phyloP scores from a whole-genome alignment of 1,140 invertebrate genomes.

The Sitobion miscanthi region DNA sequence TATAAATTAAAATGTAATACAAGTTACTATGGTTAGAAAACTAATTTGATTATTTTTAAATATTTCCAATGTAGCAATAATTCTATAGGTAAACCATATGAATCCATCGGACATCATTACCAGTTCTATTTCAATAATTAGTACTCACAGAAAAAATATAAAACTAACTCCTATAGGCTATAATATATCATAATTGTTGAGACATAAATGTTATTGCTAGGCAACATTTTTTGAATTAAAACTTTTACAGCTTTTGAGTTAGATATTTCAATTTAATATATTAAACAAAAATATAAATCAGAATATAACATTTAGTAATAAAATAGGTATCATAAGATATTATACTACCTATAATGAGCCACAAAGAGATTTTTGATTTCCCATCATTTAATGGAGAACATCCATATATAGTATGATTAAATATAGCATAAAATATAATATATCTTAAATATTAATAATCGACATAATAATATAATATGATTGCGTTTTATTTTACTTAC shows the following conservation, averaged over 20 bases:
- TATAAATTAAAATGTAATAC: too few relatives aligned
- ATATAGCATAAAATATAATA: background rate
- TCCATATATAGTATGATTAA: slow-evolving; percentile 36
- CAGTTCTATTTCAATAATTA: background rate
- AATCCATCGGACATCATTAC: background rate
- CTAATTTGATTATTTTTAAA: background rate
- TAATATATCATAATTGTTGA: background rate
- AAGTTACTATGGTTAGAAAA: background rate
- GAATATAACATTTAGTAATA: background rate
- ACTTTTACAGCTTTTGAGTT: background rate
- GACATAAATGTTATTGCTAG: background rate
- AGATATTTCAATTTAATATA: background rate
- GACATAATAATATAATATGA: background rate
- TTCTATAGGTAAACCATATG: background rate
- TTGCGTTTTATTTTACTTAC: background rate
- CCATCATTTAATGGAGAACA: slow-evolving; percentile 31
- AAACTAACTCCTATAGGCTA: background rate
- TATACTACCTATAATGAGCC: background rate
- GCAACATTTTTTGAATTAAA: background rate
- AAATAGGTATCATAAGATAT: background rate
- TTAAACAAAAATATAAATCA: background rate
- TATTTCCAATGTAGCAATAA: background rate
- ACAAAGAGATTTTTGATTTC: slow-evolving; percentile 8
- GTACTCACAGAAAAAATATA: background rate
- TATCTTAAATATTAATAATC: background rate